Evolutionary conservation across 1,140 invertebrate species (phyloP), one percentile per base, ranked within the genome.

Genomic region (Pseudomyrmex flavicornis): DNA sequence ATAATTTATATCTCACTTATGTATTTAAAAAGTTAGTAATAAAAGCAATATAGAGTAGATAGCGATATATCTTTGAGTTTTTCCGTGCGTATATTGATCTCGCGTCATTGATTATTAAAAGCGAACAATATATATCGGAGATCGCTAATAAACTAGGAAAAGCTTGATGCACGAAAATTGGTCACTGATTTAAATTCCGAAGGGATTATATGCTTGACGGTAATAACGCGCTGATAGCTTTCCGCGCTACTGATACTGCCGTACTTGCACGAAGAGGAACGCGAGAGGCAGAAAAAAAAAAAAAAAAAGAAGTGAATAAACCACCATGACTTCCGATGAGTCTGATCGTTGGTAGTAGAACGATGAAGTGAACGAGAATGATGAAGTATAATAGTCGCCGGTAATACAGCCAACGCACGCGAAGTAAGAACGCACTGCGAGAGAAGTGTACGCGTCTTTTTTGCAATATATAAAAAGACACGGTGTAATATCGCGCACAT

Each of bases 351-450:
- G 73, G 20, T 59, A 35, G 35, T 35, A 35, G 62, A 82, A 70
- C 17, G 17, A 17, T 17, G 17, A 17, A 17, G 17, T 17, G 17
- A 17, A 17, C 73, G 68, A 66, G 82, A 74, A 86, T 84, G 85
- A 86, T 86, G 69, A 69, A 68, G 73, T 66, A 62, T 84, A 84
- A 86, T 74, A 61, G 68, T 63, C 65, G 46, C 10, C 26, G 63
- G 85, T 86, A 86, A 86, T 84, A 66, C 74, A 80, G 54, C 59
- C 65, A 35, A 75, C 17, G 70, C 85, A 84, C 85, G 85, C 83
- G 74, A 86, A 35, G 58, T 77, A 62, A 75, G 52, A 56, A 77
- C 59, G 12, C 50, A 50, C 48, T 76, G 72, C 54, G 61, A 12
- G 26, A 46, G 48, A 61, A 26, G 17, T 52, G 35, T 46, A 62